Evolutionary conservation across 1,140 invertebrate species (phyloP), one percentile per base, ranked within the genome.

Genomic region (Drosophila quadrilineata): DNA sequence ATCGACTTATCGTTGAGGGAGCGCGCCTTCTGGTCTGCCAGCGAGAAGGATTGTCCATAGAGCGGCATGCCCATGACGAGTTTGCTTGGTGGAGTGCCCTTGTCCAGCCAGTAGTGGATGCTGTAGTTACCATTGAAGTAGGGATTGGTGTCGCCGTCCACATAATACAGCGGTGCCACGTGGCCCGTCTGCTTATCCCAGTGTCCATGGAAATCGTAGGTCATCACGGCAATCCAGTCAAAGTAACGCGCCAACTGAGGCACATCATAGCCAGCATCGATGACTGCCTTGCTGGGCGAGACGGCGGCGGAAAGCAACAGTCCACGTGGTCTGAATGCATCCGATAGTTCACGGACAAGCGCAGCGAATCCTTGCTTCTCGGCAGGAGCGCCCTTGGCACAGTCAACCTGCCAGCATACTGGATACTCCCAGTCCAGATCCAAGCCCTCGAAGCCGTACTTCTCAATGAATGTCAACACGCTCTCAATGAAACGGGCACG

Each of bases 101-200:
- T 91, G 17, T 92, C 88, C 2, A 96, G 92, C 95, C 95, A 96
- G 86, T 96, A 96, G 75, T 94, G 91, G 5, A 97, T 93, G 0
- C 95, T 94, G 75, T 93, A 96, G 88, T 97, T 96, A 16, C 93
- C 93, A 90, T 97, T 97, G 76, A 96, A 95, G 17, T 94, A 94
- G 26, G 91, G 92, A 75, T 94, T 94, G 45, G 91, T 91, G 86
- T 96, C 95, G 29, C 93, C 93, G 0, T 94, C 93, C 54, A 94
- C 91, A 3, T 90, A 90, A 58, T 96, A 97, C 88, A 97, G 93
- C 0, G 96, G 96, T 1, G 96, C 94, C 1, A 96, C 93, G 79
- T 97, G 96, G 5, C 96, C 96, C 0, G 96, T 97, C 75, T 94
- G 93, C 76, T 96, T 96, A 77, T 97, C 96, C 96, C 96, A 97